phyloP scores from a whole-genome alignment of 1,140 invertebrate species.

The Pseudomyrmex pallidus region DNA sequence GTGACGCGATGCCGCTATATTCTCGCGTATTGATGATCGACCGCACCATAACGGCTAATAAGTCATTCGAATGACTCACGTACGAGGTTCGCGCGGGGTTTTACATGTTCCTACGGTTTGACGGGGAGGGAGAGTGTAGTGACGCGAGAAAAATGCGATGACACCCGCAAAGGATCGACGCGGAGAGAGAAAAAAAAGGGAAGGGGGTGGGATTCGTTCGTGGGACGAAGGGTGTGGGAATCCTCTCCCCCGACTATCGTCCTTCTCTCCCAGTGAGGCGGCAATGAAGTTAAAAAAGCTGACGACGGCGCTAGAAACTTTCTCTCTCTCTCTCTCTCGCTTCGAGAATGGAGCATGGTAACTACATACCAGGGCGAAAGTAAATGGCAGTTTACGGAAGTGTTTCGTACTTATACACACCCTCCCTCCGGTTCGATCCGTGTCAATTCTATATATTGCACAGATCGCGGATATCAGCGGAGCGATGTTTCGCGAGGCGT shows the following conservation, averaged over 20 bases:
- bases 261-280: slow-evolving; percentile 65
- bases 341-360: slow-evolving; percentile 56
- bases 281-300: slow-evolving; percentile 78
- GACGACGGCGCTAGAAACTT: slow-evolving; percentile 70
- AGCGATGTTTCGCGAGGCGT: not conserved
- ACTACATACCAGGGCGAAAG: slow-evolving; percentile 56
- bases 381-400: slow-evolving; percentile 70
- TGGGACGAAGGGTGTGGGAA: slow-evolving; percentile 27
- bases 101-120: slow-evolving; percentile 55
- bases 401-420: slow-evolving; percentile 49
- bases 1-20: no score
- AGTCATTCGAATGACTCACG: slow-evolving; percentile 61
- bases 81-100: slow-evolving; percentile 63
- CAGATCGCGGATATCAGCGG: not conserved
- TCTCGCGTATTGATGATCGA: not conserved
- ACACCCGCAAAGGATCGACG: slow-evolving; percentile 52
- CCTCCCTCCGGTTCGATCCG: not conserved
- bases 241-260: slow-evolving; percentile 2
- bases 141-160: slow-evolving; percentile 62
- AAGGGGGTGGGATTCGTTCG: slow-evolving; percentile 34
- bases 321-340: slow-evolving; percentile 38
- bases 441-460: slow-evolving; percentile 34
- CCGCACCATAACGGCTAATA: slow-evolving; percentile 61
- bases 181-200: not conserved
- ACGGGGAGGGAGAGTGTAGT: not conserved